A percentile compares a stretch with the other conserved stretches of the same genome.
Evolutionary conservation across 2,113 vertebrate species (phyloP).

Genomic region (Progne subis): DNA sequence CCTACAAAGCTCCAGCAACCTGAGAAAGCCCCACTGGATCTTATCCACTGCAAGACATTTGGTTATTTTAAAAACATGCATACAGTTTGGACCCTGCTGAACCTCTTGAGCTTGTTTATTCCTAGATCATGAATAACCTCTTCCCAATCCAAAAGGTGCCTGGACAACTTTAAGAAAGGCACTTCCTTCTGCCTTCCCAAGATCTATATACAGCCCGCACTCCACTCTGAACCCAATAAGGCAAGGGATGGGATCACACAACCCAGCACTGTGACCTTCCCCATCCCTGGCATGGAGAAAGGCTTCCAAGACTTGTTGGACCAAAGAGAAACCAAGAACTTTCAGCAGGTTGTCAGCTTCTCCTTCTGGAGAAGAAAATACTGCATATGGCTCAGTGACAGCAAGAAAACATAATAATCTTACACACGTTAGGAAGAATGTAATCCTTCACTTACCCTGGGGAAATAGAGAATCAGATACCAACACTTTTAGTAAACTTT

Average conservation of each 20-base stretch:
- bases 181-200: neutral
- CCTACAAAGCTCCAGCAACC: neutral
- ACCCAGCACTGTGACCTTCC: neutral
- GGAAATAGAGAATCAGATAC: neutral
- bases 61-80: neutral
- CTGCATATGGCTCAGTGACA: neutral
- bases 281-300: neutral
- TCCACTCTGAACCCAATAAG: fast-evolving
- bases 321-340: neutral
- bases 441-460: neutral
- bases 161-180: neutral
- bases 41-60: neutral
- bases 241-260: neutral
- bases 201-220: neutral
- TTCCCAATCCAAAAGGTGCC: neutral
- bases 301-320: neutral
- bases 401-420: neutral
- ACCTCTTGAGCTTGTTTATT: neutral
- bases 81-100: neutral
- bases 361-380: neutral
- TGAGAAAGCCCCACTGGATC: neutral
- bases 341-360: neutral
- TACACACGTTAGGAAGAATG: neutral
- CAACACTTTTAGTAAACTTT: neutral
- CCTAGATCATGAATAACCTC: neutral